Percentiles rank a stretch among this genome's conserved stretches.
Evolutionary conservation across 2,888 invertebrate genomes (phyloP).

Genomic region (Sesia apiformis): DNA sequence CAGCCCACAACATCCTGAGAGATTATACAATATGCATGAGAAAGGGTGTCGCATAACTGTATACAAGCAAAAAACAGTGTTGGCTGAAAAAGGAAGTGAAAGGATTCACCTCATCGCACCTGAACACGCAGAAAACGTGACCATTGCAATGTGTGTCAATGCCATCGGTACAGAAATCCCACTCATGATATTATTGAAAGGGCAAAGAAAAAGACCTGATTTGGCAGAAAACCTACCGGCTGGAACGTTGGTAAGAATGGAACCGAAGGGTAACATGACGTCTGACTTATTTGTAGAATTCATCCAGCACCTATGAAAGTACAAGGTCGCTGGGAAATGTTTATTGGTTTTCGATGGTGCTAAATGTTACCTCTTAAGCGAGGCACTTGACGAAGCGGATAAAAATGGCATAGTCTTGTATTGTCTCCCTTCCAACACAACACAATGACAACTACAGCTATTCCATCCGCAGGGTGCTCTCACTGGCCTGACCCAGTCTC

Average conservation of each 20-base stretch:
- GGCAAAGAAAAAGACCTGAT: slow-evolving; percentile 2
- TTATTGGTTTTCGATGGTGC: slow-evolving; percentile 6
- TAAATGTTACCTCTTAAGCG: neutral
- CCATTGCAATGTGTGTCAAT: too few species aligned
- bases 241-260: neutral
- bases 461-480: too few species aligned
- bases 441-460: too few species aligned
- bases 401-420: slow-evolving; percentile 2
- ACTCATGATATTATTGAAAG: slow-evolving; percentile 7
- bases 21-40: slow-evolving; percentile 5
- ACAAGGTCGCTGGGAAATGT: slow-evolving; percentile 1
- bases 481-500: too few species aligned
- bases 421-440: neutral
- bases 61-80: slow-evolving; percentile 4
- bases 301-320: slow-evolving; percentile 2
- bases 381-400: slow-evolving; percentile 1
- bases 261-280: slow-evolving; percentile 5
- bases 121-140: slow-evolving; percentile 10
- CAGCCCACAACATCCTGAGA: slow-evolving; percentile 1
- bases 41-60: slow-evolving; percentile 6
- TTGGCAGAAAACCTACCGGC: slow-evolving; percentile 5
- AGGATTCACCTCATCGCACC: slow-evolving; percentile 4
- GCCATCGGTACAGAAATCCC: slow-evolving; percentile 6
- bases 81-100: neutral
- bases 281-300: slow-evolving; percentile 3